A percentile compares a stretch with the other conserved stretches of the same genome.
These are phyloP conservation scores for Euplagia quadripunctaria DNA, from an alignment of 2,888 invertebrate species.

Conservation along the genomic window DNA sequence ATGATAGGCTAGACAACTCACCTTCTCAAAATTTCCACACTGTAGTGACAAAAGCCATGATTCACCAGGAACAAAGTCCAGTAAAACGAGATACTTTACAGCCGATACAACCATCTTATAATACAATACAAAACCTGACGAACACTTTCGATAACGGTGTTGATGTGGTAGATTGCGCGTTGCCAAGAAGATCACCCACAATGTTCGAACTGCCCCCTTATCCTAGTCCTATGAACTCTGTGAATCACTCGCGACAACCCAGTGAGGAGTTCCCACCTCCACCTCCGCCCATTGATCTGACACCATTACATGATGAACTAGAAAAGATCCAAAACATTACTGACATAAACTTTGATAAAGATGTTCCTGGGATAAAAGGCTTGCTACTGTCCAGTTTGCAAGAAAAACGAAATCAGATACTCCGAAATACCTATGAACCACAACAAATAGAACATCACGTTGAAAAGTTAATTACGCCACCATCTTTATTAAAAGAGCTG, in stretches of 20 bases:
- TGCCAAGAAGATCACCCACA: slow-evolving; percentile 75
- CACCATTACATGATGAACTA: slow-evolving; percentile 88
- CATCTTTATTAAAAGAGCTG: slow-evolving; percentile 91
- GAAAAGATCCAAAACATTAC: slow-evolving; percentile 77
- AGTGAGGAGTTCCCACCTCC: slow-evolving; percentile 97
- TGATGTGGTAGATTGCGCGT: slow-evolving; percentile 90
- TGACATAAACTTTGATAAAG: slow-evolving; percentile 38
- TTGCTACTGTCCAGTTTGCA: slow-evolving; percentile 89
- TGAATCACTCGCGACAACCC: slow-evolving; percentile 93
- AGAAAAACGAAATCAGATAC: slow-evolving; percentile 88
- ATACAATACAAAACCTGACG: slow-evolving; percentile 76
- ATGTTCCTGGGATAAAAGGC: slow-evolving; percentile 69
- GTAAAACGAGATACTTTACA: slow-evolving; percentile 81
- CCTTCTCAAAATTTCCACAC: slow-evolving; percentile 87
- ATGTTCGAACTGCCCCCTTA: slow-evolving; percentile 92
- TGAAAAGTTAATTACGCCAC: slow-evolving; percentile 66
- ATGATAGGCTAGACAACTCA: slow-evolving; percentile 77
- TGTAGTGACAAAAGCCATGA: slow-evolving; percentile 94
- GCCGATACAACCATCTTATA: slow-evolving; percentile 59
- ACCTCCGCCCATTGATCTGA: slow-evolving; percentile 92
- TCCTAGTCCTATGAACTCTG: slow-evolving; percentile 92
- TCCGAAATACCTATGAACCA: slow-evolving; percentile 75
- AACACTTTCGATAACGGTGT: slow-evolving; percentile 83
- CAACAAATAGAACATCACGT: slow-evolving; percentile 61
- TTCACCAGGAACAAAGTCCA: slow-evolving; percentile 94